Base-by-base conservation (phyloP, 2,113 vertebrate species). In the Semicossyphus pulcher region DNA sequence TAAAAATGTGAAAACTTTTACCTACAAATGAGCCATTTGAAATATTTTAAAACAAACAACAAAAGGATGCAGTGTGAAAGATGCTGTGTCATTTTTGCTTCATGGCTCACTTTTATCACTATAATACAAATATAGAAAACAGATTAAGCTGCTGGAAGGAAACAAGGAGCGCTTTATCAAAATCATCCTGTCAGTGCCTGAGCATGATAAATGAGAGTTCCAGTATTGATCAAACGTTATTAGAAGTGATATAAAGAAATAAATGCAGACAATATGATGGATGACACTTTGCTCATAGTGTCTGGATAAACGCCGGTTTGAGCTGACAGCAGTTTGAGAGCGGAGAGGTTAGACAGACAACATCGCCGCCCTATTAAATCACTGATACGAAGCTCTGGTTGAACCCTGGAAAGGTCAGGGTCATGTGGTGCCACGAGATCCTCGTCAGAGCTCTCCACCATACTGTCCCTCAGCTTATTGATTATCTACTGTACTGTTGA, bases 201-300 rank as follows among this genome's bases (percentile, higher is more conserved):
- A 54, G 14, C n/a, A 67, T 84, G 78, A 81, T 80, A 49, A 81
- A 88, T 53, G 59, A 76, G 23, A 37, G 18, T 56, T 72, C 20
- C 21, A 48, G 20, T 68, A 80, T 53, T 53, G 71, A 77, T 65
- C 9, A 48, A 62, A 56, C 70, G 28, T 53, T 63, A 51, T 2
- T 16, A 20, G 37, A 10, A 41, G 25, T 25, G 7, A 69, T 49
- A 39, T n/a, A 47, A 4, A 37, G 29, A n/a, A 31, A 76, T 23
- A 47, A 80, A 39, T 57, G 20, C 14, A 34, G 26, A 23, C 45
- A 72, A 25, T 32, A 47, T 78, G 84, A 87, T 72, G 28, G 78
- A 74, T 82, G 48, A 37, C 45, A 26, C 45, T 41, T n/a, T 28
- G 3, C 7, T 11, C 23, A 9, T 14, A 68, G 12, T 32, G 31